Percentiles rank a stretch among this genome's conserved stretches.
These are phyloP conservation scores for Drosophila seguyi DNA, from an alignment of 1,140 invertebrate species.

Conservation along the genomic window DNA sequence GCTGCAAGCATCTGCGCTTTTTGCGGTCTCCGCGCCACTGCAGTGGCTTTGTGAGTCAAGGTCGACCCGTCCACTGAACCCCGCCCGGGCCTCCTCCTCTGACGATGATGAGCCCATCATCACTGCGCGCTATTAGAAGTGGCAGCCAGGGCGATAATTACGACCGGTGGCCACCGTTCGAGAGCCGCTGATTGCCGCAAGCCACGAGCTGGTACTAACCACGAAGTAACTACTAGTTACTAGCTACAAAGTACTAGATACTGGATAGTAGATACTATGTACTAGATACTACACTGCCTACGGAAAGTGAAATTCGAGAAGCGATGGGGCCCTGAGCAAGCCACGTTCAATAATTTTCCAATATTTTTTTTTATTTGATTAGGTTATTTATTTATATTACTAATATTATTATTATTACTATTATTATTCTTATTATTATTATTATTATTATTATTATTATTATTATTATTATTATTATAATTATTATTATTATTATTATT, in stretches of 20 bases:
- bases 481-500: too few relatives aligned
- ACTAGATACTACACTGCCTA: too few relatives aligned
- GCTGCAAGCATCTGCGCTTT: constrained; percentile 14
- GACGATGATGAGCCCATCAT: neutral
- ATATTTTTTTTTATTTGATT: too few relatives aligned
- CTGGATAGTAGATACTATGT: neutral
- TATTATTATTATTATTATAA: too few relatives aligned
- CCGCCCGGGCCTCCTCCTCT: neutral
- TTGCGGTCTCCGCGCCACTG: constrained; percentile 63
- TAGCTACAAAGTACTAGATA: neutral
- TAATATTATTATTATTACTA: too few relatives aligned
- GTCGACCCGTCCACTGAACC: constrained; percentile 46
- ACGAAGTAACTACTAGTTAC: constrained; percentile 5
- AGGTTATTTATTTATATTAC: too few relatives aligned
- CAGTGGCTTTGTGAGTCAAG: constrained; percentile 72
- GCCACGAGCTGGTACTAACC: constrained; percentile 14
- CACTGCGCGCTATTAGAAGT: constrained; percentile 15
- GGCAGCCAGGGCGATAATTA: constrained; percentile 64
- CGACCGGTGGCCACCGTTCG: constrained; percentile 35
- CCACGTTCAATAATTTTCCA: neutral
- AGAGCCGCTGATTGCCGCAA: constrained; percentile 30
- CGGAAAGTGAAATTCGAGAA: constrained; percentile 5
- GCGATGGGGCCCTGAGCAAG: neutral
- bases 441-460: too few relatives aligned
- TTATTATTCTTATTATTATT: too few relatives aligned